A percentile compares a stretch with the other conserved stretches of the same genome.
Evolutionary conservation across 2,113 vertebrate species (phyloP).

Genomic region (Nestor notabilis): DNA sequence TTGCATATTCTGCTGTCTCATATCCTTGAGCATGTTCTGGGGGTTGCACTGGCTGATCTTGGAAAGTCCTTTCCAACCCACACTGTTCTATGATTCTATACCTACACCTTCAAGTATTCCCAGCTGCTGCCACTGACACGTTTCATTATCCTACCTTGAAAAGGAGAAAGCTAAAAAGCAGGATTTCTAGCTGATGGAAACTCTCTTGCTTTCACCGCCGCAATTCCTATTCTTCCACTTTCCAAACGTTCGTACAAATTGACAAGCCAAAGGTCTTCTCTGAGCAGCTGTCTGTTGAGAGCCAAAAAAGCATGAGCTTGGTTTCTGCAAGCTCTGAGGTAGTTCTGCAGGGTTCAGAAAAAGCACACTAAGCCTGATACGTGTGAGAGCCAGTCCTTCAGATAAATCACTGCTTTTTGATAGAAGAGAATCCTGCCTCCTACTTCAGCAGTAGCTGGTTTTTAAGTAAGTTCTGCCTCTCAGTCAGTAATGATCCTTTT

Average conservation of each 20-base stretch:
- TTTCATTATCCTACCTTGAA: background rate
- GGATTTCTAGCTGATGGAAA: background rate
- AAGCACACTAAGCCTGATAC: background rate
- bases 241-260: background rate
- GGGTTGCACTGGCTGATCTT: background rate
- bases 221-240: background rate
- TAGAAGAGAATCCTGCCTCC: background rate
- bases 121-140: background rate
- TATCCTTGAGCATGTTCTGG: background rate
- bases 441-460: background rate
- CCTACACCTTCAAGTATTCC: background rate
- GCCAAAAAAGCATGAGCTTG: background rate
- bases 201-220: background rate
- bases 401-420: background rate
- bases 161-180: background rate
- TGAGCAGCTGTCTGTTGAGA: background rate
- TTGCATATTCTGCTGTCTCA: background rate
- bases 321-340: background rate
- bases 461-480: background rate
- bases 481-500: background rate
- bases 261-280: background rate
- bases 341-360: background rate
- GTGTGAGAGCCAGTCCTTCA: background rate
- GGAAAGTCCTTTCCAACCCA: background rate
- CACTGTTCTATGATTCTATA: background rate